Conservation (phyloP, 1,140 invertebrate genomes). For the Camponotus floridanus region DNA sequence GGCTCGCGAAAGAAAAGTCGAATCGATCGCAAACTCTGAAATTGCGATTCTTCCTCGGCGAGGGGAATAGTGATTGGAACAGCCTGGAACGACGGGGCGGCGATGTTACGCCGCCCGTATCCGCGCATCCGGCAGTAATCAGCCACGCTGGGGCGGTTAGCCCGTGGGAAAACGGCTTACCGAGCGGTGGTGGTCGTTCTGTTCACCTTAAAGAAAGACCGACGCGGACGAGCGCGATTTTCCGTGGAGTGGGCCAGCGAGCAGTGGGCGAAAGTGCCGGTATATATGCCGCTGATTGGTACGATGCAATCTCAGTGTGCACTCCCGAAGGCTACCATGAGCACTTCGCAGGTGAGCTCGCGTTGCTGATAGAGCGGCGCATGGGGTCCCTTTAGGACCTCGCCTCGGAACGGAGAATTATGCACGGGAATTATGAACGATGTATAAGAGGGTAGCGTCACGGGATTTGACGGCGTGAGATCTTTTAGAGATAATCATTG, state of each 20-base stretch:
- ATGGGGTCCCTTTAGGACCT: conserved; percentile 31
- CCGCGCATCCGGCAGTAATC: conserved; percentile 71
- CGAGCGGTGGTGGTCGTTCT: conserved; percentile 56
- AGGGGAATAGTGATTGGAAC: conserved; percentile 36
- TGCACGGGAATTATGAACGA: conserved; percentile 34
- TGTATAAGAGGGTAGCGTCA: conserved; percentile 2
- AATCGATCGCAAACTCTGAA: conserved; percentile 50
- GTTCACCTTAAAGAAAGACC: conserved; percentile 59
- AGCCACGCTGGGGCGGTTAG: conserved; percentile 55
- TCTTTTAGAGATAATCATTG: conserved; percentile 9
- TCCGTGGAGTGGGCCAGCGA: conserved; percentile 80
- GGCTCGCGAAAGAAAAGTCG: background rate
- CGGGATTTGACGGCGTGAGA: conserved; percentile 33
- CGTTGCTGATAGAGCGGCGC: conserved; percentile 35
- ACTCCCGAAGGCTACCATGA: conserved; percentile 81
- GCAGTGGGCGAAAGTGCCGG: conserved; percentile 82
- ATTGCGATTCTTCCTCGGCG: conserved; percentile 58
- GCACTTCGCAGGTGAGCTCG: conserved; percentile 82
- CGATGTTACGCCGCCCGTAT: conserved; percentile 65
- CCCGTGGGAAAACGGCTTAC: conserved; percentile 77
- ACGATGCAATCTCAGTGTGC: conserved; percentile 80
- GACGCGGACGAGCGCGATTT: conserved; percentile 76
- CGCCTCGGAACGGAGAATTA: background rate
- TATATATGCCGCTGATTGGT: conserved; percentile 84
- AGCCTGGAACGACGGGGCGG: conserved; percentile 37